Evolutionary conservation across 2,797 vertebrate genomes (phyloP).

Genomic region (Petrocephalus schoutedeni): DNA sequence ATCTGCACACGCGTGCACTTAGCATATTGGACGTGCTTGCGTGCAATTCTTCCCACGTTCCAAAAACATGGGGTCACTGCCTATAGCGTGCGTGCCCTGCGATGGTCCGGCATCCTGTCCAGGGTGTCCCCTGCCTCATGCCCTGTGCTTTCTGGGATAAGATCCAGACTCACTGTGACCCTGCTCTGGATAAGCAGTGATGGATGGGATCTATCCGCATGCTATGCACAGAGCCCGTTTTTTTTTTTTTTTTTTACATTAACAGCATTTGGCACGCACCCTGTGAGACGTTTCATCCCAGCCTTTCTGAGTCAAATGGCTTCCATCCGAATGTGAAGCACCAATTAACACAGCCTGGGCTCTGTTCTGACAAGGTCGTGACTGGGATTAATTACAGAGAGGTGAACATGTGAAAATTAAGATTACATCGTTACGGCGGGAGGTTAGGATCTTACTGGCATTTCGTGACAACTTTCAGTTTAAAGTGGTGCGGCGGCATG

Average conservation of each 20-base stretch:
- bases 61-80: neutral
- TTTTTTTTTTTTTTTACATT: neutral
- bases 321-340: neutral
- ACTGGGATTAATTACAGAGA: constrained; percentile 14
- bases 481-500: neutral
- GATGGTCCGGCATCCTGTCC: neutral
- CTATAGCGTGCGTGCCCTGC: neutral
- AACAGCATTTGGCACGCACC: neutral
- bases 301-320: neutral
- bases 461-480: neutral
- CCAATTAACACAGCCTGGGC: neutral
- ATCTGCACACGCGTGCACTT: neutral
- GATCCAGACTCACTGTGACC: neutral
- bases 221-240: neutral
- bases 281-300: neutral
- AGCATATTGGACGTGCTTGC: neutral
- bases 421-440: neutral
- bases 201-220: constrained; percentile 4
- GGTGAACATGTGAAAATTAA: constrained; percentile 14
- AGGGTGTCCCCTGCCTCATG: neutral
- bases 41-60: neutral
- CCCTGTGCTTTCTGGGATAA: neutral
- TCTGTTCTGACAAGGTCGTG: neutral
- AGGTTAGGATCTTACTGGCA: neutral
- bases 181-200: neutral